A percentile compares a stretch with the other conserved stretches of the same genome.
These are phyloP conservation scores for Argyrosomus regius DNA, from an alignment of 2,797 vertebrate species.

Conservation along the genomic window DNA sequence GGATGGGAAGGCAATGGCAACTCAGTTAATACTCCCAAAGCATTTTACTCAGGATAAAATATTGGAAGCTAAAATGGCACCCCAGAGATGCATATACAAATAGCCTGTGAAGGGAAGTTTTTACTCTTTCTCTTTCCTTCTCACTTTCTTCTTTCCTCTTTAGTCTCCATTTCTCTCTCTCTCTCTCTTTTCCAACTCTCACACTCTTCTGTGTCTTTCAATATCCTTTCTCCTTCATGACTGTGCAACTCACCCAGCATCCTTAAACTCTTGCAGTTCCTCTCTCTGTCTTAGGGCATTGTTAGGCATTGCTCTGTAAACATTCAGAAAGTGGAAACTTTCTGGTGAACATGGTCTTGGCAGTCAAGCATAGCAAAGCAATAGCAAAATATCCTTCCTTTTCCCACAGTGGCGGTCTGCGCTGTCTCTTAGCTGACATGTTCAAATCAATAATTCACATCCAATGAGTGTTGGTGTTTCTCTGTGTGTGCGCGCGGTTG, in stretches of 20 bases:
- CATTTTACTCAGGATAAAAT: conserved; percentile 80
- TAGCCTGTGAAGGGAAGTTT: conserved; percentile 74
- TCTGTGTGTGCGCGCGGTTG: conserved; percentile 13
- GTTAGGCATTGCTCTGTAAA: conserved; percentile 66
- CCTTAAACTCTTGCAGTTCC: conserved; percentile 50
- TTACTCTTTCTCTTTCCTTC: conserved; percentile 37
- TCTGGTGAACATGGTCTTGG: conserved; percentile 51
- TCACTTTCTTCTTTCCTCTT: conserved; percentile 43
- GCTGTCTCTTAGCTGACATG: conserved; percentile 82
- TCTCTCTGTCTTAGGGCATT: conserved; percentile 64
- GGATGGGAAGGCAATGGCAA: conserved; percentile 50
- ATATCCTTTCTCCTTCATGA: conserved; percentile 46
- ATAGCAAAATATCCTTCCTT: conserved; percentile 72
- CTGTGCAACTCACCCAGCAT: conserved; percentile 48
- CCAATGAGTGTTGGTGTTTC: conserved; percentile 59
- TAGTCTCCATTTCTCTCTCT: conserved; percentile 47
- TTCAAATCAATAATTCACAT: conserved; percentile 86
- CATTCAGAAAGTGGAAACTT: conserved; percentile 71
- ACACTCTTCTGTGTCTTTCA: conserved; percentile 48
- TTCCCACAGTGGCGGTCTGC: conserved; percentile 68
- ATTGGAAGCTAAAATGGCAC: conserved; percentile 77
- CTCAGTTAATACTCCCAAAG: conserved; percentile 73
- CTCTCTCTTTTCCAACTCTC: conserved; percentile 37
- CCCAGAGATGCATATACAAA: conserved; percentile 78
- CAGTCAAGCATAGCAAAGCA: conserved; percentile 73